Evolutionary conservation across 1,140 invertebrate genomes (phyloP).

Genomic region (Spodoptera frugiperda): DNA sequence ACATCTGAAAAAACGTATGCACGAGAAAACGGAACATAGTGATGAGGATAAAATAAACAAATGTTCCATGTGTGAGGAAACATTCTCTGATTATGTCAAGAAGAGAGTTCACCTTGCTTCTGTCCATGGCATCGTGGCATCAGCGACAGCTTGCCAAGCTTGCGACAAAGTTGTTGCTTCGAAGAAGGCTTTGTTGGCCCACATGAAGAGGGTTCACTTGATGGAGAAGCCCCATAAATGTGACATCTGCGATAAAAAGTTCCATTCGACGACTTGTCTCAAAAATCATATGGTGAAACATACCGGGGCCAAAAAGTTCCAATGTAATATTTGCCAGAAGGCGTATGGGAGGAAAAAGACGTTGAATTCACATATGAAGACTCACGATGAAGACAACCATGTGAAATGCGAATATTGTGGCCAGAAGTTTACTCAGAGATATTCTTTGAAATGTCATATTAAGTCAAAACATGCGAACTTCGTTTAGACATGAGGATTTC

Average conservation of each 20-base stretch:
- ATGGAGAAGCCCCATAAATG: constrained; percentile 61
- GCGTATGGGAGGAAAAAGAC: constrained; percentile 84
- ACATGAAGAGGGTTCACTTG: constrained; percentile 56
- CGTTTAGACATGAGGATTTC: constrained; percentile 6
- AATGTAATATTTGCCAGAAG: constrained; percentile 86
- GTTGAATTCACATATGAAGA: constrained; percentile 83
- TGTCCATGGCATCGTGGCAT: constrained; percentile 46
- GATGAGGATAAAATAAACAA: constrained; percentile 36
- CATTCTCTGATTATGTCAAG: constrained; percentile 46
- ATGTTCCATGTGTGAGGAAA: constrained; percentile 55
- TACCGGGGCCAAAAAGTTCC: constrained; percentile 87
- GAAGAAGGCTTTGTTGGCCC: constrained; percentile 45
- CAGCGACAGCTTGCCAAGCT: constrained; percentile 45
- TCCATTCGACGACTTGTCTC: constrained; percentile 61
- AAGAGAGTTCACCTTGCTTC: constrained; percentile 49
- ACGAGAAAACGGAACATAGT: constrained; percentile 54
- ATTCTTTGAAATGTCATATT: constrained; percentile 61
- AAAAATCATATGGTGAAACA: constrained; percentile 82
- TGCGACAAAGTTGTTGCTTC: constrained; percentile 50
- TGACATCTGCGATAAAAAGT: constrained; percentile 63
- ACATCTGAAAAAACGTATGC: constrained; percentile 52
- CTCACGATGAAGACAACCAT: constrained; percentile 79
- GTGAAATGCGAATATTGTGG: constrained; percentile 69
- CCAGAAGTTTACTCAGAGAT: constrained; percentile 57
- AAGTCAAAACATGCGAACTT: constrained; percentile 54